These are phyloP conservation scores for Trisateles emortualis DNA, from an alignment of 2,888 invertebrate species.

Conservation along the genomic window DNA sequence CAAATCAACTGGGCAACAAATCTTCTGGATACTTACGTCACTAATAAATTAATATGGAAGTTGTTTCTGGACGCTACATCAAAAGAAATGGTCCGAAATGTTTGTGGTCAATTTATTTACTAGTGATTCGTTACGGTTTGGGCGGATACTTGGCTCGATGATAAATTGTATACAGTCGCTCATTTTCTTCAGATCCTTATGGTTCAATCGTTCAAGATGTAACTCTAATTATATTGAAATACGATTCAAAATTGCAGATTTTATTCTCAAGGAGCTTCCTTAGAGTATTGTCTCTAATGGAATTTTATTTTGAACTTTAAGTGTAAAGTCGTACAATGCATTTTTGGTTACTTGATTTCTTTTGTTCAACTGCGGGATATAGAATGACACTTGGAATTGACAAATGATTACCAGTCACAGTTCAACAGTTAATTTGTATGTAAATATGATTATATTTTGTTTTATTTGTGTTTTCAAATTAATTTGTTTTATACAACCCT, in stretches of 20 bases:
- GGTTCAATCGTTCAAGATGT: conserved; percentile 38
- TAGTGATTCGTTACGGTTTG: conserved; percentile 82
- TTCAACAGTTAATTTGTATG: conserved; percentile 83
- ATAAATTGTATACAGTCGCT: conserved; percentile 80
- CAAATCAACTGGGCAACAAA: conserved; percentile 54
- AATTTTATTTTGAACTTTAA: conserved; percentile 64
- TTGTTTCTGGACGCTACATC: conserved; percentile 59
- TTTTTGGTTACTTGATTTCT: conserved; percentile 51
- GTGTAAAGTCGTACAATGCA: conserved; percentile 40
- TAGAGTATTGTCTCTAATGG: conserved; percentile 13
- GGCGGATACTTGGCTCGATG: conserved; percentile 84
- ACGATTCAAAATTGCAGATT: conserved; percentile 47
- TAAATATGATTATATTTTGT: conserved; percentile 68
- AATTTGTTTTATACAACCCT: conserved; percentile 32
- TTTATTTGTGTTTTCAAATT: conserved; percentile 49
- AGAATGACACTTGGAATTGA: conserved; percentile 80
- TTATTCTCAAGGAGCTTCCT: conserved; percentile 11
- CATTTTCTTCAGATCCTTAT: conserved; percentile 65
- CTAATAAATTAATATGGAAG: conserved; percentile 70
- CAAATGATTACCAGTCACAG: conserved; percentile 81
- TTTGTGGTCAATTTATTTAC: conserved; percentile 85
- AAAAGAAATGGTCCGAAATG: conserved; percentile 78
- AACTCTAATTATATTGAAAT: conserved; percentile 46
- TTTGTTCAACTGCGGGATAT: conserved; percentile 59
- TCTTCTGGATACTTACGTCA: conserved; percentile 53